Evolutionary conservation across 2,113 vertebrate species (phyloP).

Genomic region (Cyphomyrus plagiostoma): DNA sequence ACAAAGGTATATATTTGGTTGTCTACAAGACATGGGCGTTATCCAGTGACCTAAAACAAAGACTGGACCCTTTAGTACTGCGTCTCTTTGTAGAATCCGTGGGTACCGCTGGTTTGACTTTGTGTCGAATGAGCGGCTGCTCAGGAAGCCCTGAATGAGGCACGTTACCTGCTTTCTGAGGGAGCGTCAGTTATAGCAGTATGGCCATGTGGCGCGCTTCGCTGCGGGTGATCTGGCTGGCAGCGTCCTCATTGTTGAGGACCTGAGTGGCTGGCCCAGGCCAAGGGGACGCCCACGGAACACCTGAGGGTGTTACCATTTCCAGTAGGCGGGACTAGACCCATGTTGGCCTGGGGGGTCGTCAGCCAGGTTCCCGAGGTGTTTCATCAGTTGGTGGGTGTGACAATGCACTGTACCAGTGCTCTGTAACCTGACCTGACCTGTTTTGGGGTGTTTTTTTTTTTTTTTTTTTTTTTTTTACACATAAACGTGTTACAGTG

Average conservation of each 20-base stretch:
- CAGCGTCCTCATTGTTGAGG: neutral
- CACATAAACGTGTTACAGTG: neutral
- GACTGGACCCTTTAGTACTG: neutral
- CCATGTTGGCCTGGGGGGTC: neutral
- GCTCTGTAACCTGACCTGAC: neutral
- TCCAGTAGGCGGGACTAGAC: neutral
- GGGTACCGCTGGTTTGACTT: neutral
- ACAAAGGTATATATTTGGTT: neutral
- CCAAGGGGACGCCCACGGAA: neutral
- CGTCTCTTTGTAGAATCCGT: neutral
- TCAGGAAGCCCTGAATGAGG: too few species aligned
- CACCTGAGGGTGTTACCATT: neutral
- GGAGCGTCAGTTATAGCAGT: neutral
- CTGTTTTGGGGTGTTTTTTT: neutral
- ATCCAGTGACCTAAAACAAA: neutral
- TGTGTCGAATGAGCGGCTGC: neutral
- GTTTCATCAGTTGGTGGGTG: neutral
- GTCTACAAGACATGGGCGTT: neutral
- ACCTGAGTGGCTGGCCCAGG: neutral
- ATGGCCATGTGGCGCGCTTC: neutral
- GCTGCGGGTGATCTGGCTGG: neutral
- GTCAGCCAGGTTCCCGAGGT: neutral
- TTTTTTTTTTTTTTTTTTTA: neutral
- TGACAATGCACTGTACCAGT: neutral
- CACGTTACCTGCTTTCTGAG: too few species aligned